These are phyloP conservation scores for Penaeus japonicus DNA, from an alignment of 1,140 invertebrate genomes.

Conservation along the genomic window DNA sequence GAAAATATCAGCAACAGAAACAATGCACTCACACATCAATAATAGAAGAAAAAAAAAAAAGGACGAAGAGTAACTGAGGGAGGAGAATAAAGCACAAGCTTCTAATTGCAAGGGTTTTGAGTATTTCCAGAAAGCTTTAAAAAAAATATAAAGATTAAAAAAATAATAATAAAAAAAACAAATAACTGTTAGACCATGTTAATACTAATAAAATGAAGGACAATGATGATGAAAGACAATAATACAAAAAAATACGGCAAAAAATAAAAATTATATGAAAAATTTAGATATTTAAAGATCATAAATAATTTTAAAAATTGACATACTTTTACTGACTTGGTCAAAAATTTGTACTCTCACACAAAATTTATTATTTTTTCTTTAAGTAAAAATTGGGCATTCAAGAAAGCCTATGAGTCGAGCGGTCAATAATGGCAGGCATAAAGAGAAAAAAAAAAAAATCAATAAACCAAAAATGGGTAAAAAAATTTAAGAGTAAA, in stretches of 20 bases:
- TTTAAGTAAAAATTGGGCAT: slow-evolving; percentile 51
- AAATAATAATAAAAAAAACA: too few relatives aligned
- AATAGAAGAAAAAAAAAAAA: not conserved
- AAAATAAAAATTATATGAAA: not conserved
- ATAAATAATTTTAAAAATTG: not conserved
- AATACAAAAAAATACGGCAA: not conserved
- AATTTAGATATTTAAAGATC: not conserved
- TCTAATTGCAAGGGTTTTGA: not conserved
- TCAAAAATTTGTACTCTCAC: slow-evolving; percentile 55
- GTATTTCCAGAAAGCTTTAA: not conserved
- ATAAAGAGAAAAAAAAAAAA: slow-evolving; percentile 13
- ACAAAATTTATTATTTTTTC: slow-evolving; percentile 25
- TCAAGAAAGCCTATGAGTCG: slow-evolving; percentile 45
- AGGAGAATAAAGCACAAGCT: not conserved
- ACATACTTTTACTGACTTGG: slow-evolving; percentile 31
- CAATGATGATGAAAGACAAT: not conserved
- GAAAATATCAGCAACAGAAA: not conserved
- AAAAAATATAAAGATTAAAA: not conserved
- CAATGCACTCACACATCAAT: not conserved
- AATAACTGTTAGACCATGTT: too few relatives aligned
- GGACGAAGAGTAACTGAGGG: not conserved
- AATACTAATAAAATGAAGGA: too few relatives aligned
- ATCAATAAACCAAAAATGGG: not conserved
- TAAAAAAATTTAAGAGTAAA: not conserved
- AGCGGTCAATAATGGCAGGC: slow-evolving; percentile 25